Base-by-base conservation (phyloP, 2,888 invertebrate genomes). In the Chelonus formosanus region DNA sequence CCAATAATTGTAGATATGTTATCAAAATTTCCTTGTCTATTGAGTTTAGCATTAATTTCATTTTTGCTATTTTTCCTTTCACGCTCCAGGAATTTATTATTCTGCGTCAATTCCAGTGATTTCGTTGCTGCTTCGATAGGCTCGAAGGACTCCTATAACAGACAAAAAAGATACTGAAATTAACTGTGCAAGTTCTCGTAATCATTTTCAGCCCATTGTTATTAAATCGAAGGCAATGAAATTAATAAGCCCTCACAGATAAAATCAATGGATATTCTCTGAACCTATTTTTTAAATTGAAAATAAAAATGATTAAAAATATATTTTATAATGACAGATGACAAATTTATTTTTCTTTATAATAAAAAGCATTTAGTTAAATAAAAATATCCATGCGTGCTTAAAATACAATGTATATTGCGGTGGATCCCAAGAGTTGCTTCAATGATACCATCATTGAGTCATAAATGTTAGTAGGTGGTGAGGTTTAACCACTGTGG, bases 11-110 rank as follows among this genome's bases (percentile, higher is more conserved):
- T 58, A 6, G 54, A 10, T 3, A 64, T 48, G 5, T 52, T 54
- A 5, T 65, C 71, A 31, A 68, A 72, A 52, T 67, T 75, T 10
- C 76, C 79, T 5, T 73, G 77, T 60, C 79, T 80, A 52, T 82
- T 81, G 34, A 81, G 55, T 43, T 78, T 82, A 6, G 80, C 80
- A 61, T 81, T 80, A 36, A 80, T 73, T 58, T 75, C 78, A 55
- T 78, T 79, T 62, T 78, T 82, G 55, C 71, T 77, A 53, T 79
- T 80, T 55, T 71, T 73, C 45, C 71, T 58, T 56, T 70, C 67
- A 10, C 65, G 45, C 32, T 73, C 73, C 31, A 67, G 59, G 43
- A 67, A 63, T 4, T 71, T 68, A 54, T 65, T 53, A 43, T 52
- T 61, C 6, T 54, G 55, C 8, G 6, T 53, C 6, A 54, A 7